phyloP scores from a whole-genome alignment of 2,797 vertebrate genomes.

The Epinephelus coioides region DNA sequence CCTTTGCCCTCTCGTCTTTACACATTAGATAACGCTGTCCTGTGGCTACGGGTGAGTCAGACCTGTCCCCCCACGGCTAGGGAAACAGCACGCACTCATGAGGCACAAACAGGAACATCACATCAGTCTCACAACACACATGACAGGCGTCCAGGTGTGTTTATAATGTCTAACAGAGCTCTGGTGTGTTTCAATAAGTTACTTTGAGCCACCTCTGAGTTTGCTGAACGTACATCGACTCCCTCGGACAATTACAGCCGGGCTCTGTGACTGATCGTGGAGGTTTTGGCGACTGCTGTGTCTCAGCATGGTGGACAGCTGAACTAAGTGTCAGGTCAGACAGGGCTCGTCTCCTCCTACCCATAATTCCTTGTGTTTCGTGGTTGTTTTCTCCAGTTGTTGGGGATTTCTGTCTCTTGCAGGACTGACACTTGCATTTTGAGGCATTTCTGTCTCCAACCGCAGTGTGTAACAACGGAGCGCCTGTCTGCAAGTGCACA shows the following conservation, averaged over 20 bases:
- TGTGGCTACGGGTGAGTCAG: conserved; percentile 59
- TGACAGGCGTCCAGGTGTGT: neutral
- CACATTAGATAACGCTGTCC: neutral
- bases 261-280: neutral
- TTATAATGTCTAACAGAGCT: neutral
- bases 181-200: neutral
- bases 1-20: neutral
- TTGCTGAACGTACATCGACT: neutral
- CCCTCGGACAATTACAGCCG: neutral
- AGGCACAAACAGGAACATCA: conserved; percentile 26
- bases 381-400: conserved; percentile 30
- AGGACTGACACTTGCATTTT: conserved; percentile 55
- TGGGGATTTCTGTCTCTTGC: conserved; percentile 3
- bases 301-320: conserved; percentile 6
- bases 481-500: conserved; percentile 28
- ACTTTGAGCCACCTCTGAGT: neutral
- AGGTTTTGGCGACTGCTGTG: conserved; percentile 1
- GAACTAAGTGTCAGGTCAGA: neutral
- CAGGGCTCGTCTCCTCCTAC: neutral
- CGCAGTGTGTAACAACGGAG: conserved; percentile 20
- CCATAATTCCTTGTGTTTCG: conserved; percentile 37
- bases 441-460: conserved; percentile 44
- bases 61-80: conserved; percentile 22
- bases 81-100: conserved; percentile 26
- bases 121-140: conserved; percentile 5